Evolutionary conservation across 2,888 invertebrate genomes (phyloP).

Genomic region (Nipponacmea schrenckii): DNA sequence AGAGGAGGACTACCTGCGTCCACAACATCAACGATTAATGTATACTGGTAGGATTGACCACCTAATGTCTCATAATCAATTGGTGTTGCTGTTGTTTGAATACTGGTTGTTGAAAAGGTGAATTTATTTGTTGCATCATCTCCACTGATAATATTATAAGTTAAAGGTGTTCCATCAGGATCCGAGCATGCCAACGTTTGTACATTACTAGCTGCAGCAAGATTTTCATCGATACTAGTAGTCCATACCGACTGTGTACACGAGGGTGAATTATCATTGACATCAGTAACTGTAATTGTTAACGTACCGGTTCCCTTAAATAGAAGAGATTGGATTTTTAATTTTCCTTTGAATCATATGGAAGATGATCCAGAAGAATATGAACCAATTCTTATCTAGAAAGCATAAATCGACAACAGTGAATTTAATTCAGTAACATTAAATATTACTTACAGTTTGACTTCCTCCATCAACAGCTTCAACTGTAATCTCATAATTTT

Average conservation of each 20-base stretch:
- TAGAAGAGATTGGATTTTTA: neutral
- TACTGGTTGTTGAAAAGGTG: conserved; percentile 14
- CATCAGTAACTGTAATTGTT: conserved; percentile 47
- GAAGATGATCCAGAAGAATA: neutral
- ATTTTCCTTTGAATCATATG: neutral
- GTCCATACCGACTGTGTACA: conserved; percentile 35
- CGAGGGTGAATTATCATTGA: conserved; percentile 50
- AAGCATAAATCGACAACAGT: neutral
- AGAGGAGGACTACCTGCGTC: conserved; percentile 37
- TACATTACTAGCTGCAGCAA: neutral
- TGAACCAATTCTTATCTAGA: no score
- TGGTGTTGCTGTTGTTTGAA: conserved; percentile 34
- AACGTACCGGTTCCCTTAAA: conserved; percentile 50
- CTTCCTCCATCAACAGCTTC: conserved; percentile 48
- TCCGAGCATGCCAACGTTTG: neutral
- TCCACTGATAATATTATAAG: neutral
- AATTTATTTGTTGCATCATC: conserved; percentile 36
- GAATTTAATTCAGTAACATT: no score
- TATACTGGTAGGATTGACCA: conserved; percentile 30
- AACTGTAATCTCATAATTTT: conserved; percentile 41
- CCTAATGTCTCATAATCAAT: conserved; percentile 44
- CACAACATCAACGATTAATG: conserved; percentile 36
- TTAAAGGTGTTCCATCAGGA: neutral
- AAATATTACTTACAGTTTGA: conserved; percentile 24
- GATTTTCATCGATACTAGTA: conserved; percentile 21